Base-by-base conservation (phyloP, 2,888 invertebrate genomes). In the Junonia oenone region DNA sequence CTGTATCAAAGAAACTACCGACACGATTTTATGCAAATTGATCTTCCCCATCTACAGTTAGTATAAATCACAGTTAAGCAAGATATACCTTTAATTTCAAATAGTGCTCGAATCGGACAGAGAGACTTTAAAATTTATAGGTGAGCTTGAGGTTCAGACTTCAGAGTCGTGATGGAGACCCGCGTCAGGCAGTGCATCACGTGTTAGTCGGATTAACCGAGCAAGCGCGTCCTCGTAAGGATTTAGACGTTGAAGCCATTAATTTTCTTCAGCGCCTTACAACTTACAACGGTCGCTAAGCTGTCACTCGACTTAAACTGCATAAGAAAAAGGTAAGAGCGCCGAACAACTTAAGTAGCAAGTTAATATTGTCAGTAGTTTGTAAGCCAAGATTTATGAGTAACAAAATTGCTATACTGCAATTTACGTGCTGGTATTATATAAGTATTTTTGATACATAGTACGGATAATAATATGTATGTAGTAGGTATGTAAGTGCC, bases 231-330 rank as follows among this genome's bases (percentile, higher is more conserved):
- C 56, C 54, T 50, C 63, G 53, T 58, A 63, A 66, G 62, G 68
- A 68, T 67, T 71, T 68, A 65, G 67, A 64, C 64, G 65, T 63
- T 68, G 58, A 73, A 73, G 68, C 73, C 77, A 83, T 83, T 81
- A 79, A 83, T 83, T 79, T 81, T 75, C 75, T 78, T 79, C 75
- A 77, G 71, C 75, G 75, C 75, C 74, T 78, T 76, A 76, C 76
- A 75, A 75, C 68, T 78, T 76, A 73, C 73, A 53, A 71, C 67
- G 68, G 65, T 69, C 71, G 72, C 66, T 76, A 77, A 80, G 76
- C 76, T 55, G 51, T 62, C 47, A 46, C 43, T 53, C 56, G 17
- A 50, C 31, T 52, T 45, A 58, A 50, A 43, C 43, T 40, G 46
- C 53, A 50, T 50, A 33, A 45, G 53, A 56, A 50, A 55, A 13